Conservation (phyloP, 30 jellyfish, hydroid and myxozoan species). For the Rhopilema esculentum region DNA sequence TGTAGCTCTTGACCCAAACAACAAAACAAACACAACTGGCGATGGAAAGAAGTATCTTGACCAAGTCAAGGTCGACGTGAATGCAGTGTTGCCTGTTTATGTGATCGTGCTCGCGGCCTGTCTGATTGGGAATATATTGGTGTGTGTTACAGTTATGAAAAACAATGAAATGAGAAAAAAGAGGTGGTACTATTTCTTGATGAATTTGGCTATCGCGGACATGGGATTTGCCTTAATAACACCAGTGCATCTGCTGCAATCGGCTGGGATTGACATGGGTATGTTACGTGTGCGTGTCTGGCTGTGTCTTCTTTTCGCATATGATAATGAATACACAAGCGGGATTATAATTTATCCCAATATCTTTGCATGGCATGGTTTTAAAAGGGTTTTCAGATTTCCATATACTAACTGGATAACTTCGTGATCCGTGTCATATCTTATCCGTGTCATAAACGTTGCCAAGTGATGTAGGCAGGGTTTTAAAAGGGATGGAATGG, state of each 20-base stretch:
- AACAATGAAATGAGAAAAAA: conserved; percentile 31
- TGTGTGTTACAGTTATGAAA: conserved; percentile 1
- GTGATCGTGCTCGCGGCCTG: conserved; percentile 11
- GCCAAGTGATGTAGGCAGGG: no score
- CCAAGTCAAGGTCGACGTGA: conserved; percentile 3
- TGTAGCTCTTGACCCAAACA: neutral
- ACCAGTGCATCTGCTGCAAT: conserved; percentile 33
- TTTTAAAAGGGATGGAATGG: no score
- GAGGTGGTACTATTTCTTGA: conserved; percentile 35
- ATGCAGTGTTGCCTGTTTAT: conserved; percentile 13
- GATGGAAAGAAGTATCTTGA: neutral
- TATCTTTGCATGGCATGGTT: no score
- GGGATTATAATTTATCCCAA: no score
- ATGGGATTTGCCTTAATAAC: conserved; percentile 43
- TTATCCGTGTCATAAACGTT: no score
- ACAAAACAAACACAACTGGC: neutral
- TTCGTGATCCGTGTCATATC: no score
- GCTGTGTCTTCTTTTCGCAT: no score
- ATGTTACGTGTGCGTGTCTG: no score
- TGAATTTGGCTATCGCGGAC: conserved; percentile 32
- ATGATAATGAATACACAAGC: no score
- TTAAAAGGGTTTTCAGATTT: no score
- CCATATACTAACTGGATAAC: no score
- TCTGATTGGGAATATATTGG: conserved; percentile 34
- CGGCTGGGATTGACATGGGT: conserved; percentile 29